phyloP scores from a whole-genome alignment of 2,797 vertebrate species.

The Mallotus villosus region DNA sequence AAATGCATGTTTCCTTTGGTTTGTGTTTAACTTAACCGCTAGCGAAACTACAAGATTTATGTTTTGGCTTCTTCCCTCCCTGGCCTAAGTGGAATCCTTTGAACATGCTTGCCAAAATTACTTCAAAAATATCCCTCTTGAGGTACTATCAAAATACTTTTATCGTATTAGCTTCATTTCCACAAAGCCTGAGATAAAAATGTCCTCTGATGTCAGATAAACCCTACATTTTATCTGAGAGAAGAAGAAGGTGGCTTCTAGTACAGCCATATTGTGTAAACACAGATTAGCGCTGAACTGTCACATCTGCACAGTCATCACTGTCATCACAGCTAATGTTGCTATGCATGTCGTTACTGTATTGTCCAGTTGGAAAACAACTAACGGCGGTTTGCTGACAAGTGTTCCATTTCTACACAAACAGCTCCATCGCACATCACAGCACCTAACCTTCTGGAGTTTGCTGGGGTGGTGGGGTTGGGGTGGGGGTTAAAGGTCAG shows the following conservation, averaged over 20 bases:
- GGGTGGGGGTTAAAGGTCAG: neutral
- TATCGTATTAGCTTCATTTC: no score
- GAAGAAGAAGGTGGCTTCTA: neutral
- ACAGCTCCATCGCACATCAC: neutral
- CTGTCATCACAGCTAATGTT: neutral
- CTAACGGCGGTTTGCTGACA: neutral
- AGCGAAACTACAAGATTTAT: neutral
- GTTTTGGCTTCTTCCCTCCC: neutral
- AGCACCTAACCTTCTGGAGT: neutral
- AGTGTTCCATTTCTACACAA: slow-evolving; percentile 11
- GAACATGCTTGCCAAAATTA: neutral
- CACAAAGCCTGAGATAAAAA: neutral
- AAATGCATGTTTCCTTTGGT: neutral
- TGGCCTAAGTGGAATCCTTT: neutral
- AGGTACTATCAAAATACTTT: neutral
- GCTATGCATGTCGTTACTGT: neutral
- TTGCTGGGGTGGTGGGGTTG: neutral
- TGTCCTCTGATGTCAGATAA: neutral
- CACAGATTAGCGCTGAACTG: neutral
- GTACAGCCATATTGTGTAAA: neutral
- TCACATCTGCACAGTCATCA: neutral
- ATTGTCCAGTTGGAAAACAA: slow-evolving; percentile 5
- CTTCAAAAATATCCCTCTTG: neutral
- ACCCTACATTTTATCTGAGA: neutral
- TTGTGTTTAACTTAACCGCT: neutral